phyloP scores from a whole-genome alignment of 2,113 vertebrate genomes.

The Cinclus cinclus region DNA sequence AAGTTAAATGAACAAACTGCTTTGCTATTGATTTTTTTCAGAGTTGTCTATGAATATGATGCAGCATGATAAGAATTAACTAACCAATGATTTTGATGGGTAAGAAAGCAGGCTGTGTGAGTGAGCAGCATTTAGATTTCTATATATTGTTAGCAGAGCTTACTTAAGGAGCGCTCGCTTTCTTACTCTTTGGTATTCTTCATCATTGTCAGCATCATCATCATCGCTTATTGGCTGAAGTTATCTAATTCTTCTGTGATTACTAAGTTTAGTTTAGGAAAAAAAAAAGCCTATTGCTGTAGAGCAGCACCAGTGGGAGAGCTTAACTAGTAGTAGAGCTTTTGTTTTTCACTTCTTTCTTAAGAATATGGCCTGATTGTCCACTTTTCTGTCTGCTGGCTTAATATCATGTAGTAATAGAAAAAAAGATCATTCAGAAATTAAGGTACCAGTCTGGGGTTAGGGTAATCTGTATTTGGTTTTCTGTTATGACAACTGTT shows the following conservation, averaged over 20 bases:
- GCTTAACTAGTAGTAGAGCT: background rate
- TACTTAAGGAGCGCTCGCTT: rapidly evolving
- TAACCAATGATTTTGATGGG: background rate
- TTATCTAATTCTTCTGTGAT: background rate
- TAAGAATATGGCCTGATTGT: background rate
- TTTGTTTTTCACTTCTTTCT: background rate
- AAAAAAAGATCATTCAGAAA: background rate
- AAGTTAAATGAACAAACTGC: background rate
- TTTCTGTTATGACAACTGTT: background rate
- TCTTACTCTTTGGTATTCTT: background rate
- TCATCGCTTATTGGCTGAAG: background rate
- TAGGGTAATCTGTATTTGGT: background rate
- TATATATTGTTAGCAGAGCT: background rate
- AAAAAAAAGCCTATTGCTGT: background rate
- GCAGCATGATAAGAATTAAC: background rate
- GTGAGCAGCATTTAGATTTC: background rate
- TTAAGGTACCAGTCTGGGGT: background rate
- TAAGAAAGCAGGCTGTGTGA: background rate
- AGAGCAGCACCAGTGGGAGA: background rate
- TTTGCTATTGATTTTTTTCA: slow-evolving; percentile 11
- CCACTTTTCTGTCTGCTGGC: background rate
- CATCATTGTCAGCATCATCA: rapidly evolving
- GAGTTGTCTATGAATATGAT: slow-evolving; percentile 11
- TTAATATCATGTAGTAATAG: background rate
- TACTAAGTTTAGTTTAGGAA: background rate